Evolutionary conservation across 2,113 vertebrate genomes (phyloP).

Genomic region (Halichoeres trimaculatus): DNA sequence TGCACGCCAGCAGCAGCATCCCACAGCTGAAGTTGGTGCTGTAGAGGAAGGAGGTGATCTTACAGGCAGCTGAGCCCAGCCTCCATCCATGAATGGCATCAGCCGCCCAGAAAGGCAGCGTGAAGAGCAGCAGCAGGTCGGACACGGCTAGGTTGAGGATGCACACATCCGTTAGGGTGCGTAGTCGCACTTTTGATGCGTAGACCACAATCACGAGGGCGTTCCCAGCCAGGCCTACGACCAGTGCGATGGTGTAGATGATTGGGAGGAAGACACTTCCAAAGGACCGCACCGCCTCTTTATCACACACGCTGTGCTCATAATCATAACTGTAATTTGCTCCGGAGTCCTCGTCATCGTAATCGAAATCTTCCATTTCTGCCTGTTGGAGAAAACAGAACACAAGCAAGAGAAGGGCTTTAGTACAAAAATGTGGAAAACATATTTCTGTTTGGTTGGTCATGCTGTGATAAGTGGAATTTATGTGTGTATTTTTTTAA

Average conservation of each 20-base stretch:
- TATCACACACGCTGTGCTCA: constrained; percentile 88
- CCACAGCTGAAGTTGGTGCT: constrained; percentile 92
- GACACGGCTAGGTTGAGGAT: constrained; percentile 92
- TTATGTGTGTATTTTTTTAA: constrained; percentile 1
- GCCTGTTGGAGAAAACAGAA: constrained; percentile 26
- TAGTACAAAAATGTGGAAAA: neutral
- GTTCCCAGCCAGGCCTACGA: constrained; percentile 90
- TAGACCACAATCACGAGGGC: constrained; percentile 89
- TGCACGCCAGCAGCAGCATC: constrained; percentile 93
- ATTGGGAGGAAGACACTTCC: constrained; percentile 87
- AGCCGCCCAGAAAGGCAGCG: constrained; percentile 92
- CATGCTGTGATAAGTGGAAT: neutral
- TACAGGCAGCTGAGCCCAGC: constrained; percentile 87
- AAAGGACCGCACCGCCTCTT: constrained; percentile 88
- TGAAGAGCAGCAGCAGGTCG: constrained; percentile 91
- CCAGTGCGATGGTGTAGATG: constrained; percentile 87
- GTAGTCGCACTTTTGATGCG: constrained; percentile 84
- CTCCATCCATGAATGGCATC: constrained; percentile 90
- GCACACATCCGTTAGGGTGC: constrained; percentile 89
- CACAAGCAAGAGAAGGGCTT: neutral
- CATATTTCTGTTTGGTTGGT: neutral
- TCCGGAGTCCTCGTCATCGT: constrained; percentile 57
- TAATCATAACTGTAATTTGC: constrained; percentile 71
- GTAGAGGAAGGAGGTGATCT: constrained; percentile 89
- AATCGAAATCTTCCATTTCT: constrained; percentile 75